Conservation (phyloP, 2,797 vertebrate genomes). For the Pogonophryne albipinna region DNA sequence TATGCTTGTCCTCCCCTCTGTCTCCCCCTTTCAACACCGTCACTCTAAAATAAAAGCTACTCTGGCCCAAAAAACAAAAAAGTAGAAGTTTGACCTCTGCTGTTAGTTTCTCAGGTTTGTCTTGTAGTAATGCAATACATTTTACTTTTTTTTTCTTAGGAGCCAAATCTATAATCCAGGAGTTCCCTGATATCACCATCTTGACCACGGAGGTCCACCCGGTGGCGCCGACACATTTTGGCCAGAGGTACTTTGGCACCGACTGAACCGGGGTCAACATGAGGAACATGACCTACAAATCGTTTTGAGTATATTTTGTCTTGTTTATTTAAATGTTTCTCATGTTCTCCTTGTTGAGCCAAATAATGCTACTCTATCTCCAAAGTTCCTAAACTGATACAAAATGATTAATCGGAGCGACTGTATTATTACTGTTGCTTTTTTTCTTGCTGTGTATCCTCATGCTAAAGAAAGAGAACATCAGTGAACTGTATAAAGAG, state of each 20-base stretch:
- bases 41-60: too few relatives aligned
- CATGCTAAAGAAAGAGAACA: slow-evolving; percentile 29
- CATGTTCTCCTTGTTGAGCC: slow-evolving; percentile 69
- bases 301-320: slow-evolving; percentile 50
- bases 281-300: slow-evolving; percentile 55
- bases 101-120: background rate
- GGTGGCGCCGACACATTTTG: slow-evolving; percentile 96
- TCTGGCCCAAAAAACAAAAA: too few relatives aligned
- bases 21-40: too few relatives aligned
- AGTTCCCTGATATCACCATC: slow-evolving; percentile 99
- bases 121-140: background rate
- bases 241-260: slow-evolving; percentile 97
- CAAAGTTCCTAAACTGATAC: slow-evolving; percentile 43
- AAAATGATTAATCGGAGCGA: slow-evolving; percentile 8
- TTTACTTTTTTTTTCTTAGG: slow-evolving; percentile 79
- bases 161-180: slow-evolving; percentile 97
- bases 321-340: slow-evolving; percentile 56
- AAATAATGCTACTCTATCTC: slow-evolving; percentile 54
- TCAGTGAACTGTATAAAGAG: slow-evolving; percentile 30
- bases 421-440: slow-evolving; percentile 55
- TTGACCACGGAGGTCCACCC: slow-evolving; percentile 96
- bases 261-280: slow-evolving; percentile 81
- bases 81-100: background rate
- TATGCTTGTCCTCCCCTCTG: too few relatives aligned
- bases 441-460: slow-evolving; percentile 49